Evolutionary conservation across 2,888 invertebrate species (phyloP).

Genomic region (Drosophila paranaensis): DNA sequence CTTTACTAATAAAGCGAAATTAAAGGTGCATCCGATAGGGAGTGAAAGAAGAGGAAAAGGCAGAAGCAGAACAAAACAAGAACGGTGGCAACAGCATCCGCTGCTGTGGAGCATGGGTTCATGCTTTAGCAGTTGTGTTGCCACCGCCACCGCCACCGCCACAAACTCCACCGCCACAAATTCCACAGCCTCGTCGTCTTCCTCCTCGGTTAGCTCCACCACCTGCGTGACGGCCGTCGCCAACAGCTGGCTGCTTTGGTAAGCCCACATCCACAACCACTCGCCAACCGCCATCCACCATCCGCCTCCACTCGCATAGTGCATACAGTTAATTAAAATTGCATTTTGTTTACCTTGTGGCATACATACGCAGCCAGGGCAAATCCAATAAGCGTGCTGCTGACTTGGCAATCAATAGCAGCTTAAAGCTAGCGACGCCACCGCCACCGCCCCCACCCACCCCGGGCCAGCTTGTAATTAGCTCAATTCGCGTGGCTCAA

Average conservation of each 20-base stretch:
- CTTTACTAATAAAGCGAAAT: slow-evolving; percentile 24
- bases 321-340: slow-evolving; percentile 68
- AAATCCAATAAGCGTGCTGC: slow-evolving; percentile 70
- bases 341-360: slow-evolving; percentile 58
- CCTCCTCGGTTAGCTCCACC: slow-evolving; percentile 52
- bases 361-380: slow-evolving; percentile 32
- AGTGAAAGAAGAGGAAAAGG: no score
- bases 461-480: slow-evolving; percentile 37
- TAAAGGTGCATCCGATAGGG: slow-evolving; percentile 5
- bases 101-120: slow-evolving; percentile 67
- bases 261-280: slow-evolving; percentile 32
- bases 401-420: slow-evolving; percentile 64
- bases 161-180: slow-evolving; percentile 35
- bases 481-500: slow-evolving; percentile 31
- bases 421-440: slow-evolving; percentile 20
- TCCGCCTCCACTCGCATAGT: neutral
- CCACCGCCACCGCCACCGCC: slow-evolving; percentile 38
- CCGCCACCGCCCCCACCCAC: no score
- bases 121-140: slow-evolving; percentile 71
- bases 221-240: slow-evolving; percentile 43
- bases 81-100: slow-evolving; percentile 42
- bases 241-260: slow-evolving; percentile 65
- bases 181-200: slow-evolving; percentile 58
- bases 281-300: neutral
- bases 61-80: neutral